These are phyloP conservation scores for Lordiphosa andalusiaca DNA, from an alignment of 2,888 invertebrate species.

Conservation along the genomic window DNA sequence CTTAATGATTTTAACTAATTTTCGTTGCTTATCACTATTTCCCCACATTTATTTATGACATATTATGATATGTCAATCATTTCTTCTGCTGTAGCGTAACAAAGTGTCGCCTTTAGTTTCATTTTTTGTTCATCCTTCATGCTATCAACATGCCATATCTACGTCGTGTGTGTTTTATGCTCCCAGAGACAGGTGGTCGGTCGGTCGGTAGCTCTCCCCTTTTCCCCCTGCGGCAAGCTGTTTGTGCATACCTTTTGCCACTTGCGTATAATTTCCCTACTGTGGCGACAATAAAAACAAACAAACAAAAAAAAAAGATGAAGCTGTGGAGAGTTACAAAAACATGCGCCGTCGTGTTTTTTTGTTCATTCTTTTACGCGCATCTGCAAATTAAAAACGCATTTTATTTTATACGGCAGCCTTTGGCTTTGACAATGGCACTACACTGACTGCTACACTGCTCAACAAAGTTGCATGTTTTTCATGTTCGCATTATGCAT, in stretches of 20 bases:
- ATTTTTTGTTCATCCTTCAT: background rate
- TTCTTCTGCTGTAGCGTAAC: slow-evolving; percentile 1
- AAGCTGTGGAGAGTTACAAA: slow-evolving; percentile 28
- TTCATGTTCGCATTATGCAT: slow-evolving; percentile 5
- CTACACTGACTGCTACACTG: slow-evolving; percentile 32
- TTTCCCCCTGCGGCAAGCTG: slow-evolving; percentile 29
- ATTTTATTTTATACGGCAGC: slow-evolving; percentile 61
- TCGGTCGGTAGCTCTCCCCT: slow-evolving; percentile 29
- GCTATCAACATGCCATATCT: slow-evolving; percentile 38
- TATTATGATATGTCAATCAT: too few relatives aligned
- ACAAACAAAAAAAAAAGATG: too few relatives aligned
- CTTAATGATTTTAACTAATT: too few relatives aligned
- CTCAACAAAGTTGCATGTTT: slow-evolving; percentile 20
- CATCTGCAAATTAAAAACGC: slow-evolving; percentile 76
- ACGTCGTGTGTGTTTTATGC: slow-evolving; percentile 24
- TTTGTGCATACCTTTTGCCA: slow-evolving; percentile 57
- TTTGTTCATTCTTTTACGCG: slow-evolving; percentile 46
- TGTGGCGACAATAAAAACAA: slow-evolving; percentile 35
- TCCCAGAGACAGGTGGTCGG: slow-evolving; percentile 58
- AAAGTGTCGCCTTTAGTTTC: background rate
- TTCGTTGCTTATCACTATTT: too few relatives aligned
- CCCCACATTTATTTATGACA: too few relatives aligned
- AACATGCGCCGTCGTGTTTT: slow-evolving; percentile 1
- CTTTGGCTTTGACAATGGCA: slow-evolving; percentile 60
- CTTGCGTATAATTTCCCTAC: slow-evolving; percentile 53